Conservation (phyloP, 2,797 vertebrate genomes). For the Lophotriccus pileatus region DNA sequence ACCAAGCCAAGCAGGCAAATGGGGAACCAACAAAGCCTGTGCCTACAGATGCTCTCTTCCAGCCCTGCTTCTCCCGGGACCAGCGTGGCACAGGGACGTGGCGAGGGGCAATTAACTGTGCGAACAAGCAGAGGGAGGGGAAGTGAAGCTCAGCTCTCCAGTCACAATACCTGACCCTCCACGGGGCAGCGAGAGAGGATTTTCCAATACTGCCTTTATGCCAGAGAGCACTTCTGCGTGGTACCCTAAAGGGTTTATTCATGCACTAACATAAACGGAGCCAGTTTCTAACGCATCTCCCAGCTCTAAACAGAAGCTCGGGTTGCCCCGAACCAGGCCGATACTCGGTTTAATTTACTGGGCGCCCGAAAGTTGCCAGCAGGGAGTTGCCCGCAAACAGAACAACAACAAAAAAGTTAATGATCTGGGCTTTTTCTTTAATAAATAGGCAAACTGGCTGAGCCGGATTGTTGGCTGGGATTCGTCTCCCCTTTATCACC, state of each 20-base stretch:
- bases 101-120: conserved; percentile 19
- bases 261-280: neutral
- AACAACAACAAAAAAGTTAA: conserved; percentile 84
- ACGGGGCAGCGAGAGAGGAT: neutral
- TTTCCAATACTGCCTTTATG: neutral
- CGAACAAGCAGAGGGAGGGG: conserved; percentile 1
- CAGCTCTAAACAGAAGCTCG: conserved; percentile 1
- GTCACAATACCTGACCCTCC: neutral
- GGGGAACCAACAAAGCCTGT: neutral
- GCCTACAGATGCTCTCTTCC: conserved; percentile 36
- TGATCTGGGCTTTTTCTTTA: conserved; percentile 84
- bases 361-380: conserved; percentile 76
- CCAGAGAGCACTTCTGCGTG: neutral
- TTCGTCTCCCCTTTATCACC: conserved; percentile 72
- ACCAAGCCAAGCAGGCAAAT: neutral
- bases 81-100: neutral
- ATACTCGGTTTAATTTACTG: conserved; percentile 77
- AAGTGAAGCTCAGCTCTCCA: neutral
- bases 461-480: conserved; percentile 79
- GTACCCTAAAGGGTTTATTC: neutral
- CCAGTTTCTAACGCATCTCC: conserved; percentile 17
- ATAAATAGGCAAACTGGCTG: conserved; percentile 84
- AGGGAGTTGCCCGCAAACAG: conserved; percentile 80
- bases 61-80: conserved; percentile 8
- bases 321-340: conserved; percentile 49